Conservation (phyloP, 2,888 invertebrate species). For the Chironomus riparius region DNA sequence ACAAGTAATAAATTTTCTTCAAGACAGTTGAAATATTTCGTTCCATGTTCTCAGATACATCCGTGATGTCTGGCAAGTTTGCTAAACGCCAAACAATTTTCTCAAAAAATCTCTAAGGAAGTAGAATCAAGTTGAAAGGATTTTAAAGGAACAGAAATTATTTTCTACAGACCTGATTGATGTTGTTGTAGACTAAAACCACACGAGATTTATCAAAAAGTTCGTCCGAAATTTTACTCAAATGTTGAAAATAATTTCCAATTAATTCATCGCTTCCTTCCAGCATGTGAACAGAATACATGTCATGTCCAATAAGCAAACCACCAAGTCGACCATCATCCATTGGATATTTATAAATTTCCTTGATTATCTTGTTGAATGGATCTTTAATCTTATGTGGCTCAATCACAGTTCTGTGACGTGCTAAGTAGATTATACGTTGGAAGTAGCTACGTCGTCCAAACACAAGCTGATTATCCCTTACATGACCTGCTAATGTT, state of each 20-base stretch:
- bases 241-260: constrained; percentile 27
- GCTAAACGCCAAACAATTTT: constrained; percentile 23
- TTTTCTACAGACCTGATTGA: constrained; percentile 26
- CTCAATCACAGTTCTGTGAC: constrained; percentile 16
- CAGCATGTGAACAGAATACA: constrained; percentile 29
- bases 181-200: constrained; percentile 29
- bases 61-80: constrained; percentile 7
- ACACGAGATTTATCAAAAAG: constrained; percentile 27
- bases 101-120: constrained; percentile 13
- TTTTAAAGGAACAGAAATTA: not conserved
- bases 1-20: constrained; percentile 21
- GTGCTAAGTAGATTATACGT: constrained; percentile 28
- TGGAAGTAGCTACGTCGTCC: constrained; percentile 28
- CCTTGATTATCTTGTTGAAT: constrained; percentile 3
- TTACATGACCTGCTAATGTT: constrained; percentile 28
- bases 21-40: constrained; percentile 15
- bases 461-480: constrained; percentile 27
- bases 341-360: constrained; percentile 19
- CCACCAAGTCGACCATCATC: constrained; percentile 9
- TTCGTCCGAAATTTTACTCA: constrained; percentile 8
- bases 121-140: not conserved
- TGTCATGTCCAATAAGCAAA: constrained; percentile 28
- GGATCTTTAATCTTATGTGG: constrained; percentile 21
- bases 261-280: constrained; percentile 30
- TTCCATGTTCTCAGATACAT: not conserved